Percentiles rank a stretch among this genome's conserved stretches.
phyloP scores from a whole-genome alignment of 2,888 invertebrate species.

The Latrodectus hesperus region DNA sequence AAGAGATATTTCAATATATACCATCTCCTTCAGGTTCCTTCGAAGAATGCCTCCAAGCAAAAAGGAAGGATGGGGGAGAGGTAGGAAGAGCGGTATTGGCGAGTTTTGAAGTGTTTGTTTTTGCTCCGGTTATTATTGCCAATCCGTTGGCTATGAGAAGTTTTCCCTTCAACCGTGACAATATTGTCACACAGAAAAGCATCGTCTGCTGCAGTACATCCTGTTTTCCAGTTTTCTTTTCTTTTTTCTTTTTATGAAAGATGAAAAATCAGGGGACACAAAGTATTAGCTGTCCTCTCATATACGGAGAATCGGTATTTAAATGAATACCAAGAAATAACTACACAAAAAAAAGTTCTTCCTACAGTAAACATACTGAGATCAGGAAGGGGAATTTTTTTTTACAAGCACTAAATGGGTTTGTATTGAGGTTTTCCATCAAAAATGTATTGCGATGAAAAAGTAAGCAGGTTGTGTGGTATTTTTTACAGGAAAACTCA shows the following conservation, averaged over 20 bases:
- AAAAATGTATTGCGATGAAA: too few relatives aligned
- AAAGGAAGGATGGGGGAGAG: slow-evolving; percentile 4
- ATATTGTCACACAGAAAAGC: not conserved
- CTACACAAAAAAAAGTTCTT: too few relatives aligned
- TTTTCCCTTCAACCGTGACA: not conserved
- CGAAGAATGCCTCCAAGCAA: not conserved
- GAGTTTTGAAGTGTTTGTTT: slow-evolving; percentile 46
- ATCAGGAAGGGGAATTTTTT: too few relatives aligned
- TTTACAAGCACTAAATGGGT: too few relatives aligned
- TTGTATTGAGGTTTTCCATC: too few relatives aligned
- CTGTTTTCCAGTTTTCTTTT: not conserved
- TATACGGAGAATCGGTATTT: too few relatives aligned
- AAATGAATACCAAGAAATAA: too few relatives aligned
- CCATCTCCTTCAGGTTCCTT: slow-evolving; percentile 24
- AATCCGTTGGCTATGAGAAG: slow-evolving; percentile 24
- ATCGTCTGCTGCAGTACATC: not conserved
- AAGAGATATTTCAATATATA: slow-evolving; percentile 35
- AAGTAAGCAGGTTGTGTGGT: too few relatives aligned
- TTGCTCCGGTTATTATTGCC: slow-evolving; percentile 39
- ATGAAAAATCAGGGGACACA: too few relatives aligned
- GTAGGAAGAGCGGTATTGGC: slow-evolving; percentile 3
- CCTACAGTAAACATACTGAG: too few relatives aligned
- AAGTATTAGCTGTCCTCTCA: too few relatives aligned
- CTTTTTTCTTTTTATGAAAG: not conserved
- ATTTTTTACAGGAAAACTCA: too few relatives aligned